Percentiles rank a stretch among this genome's conserved stretches.
Conservation (phyloP, 2,113 vertebrate species). For the Ctenodactylus gundi region DNA sequence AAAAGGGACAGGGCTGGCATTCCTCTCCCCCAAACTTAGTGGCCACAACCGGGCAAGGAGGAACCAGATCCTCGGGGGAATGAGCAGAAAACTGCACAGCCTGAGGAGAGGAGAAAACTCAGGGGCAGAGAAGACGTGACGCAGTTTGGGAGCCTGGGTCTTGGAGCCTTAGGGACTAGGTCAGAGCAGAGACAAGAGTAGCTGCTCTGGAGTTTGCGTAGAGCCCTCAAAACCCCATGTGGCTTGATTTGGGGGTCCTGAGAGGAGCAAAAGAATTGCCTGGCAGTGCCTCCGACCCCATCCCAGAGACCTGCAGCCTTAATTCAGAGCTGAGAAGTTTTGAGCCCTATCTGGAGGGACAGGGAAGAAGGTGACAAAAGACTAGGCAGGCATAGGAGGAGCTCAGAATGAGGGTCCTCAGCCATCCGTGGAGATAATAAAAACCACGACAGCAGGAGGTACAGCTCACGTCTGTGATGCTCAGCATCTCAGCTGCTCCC, state of each 20-base stretch:
- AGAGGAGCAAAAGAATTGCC: neutral
- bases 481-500: neutral
- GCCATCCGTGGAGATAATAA: neutral
- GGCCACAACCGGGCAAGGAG: neutral
- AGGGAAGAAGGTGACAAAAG: neutral
- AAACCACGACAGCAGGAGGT: neutral
- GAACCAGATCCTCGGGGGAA: neutral
- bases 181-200: neutral
- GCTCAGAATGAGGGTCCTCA: neutral
- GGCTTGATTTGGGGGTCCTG: neutral
- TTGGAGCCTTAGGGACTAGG: neutral
- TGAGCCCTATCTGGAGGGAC: neutral
- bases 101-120: neutral
- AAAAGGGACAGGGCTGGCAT: neutral
- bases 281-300: neutral
- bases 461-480: neutral
- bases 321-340: neutral
- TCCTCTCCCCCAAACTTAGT: neutral
- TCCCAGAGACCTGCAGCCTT: neutral
- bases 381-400: slow-evolving; percentile 11
- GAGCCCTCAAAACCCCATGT: neutral
- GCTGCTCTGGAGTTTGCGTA: neutral
- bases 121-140: neutral
- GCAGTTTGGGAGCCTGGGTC: neutral
- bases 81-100: neutral